A percentile compares a stretch with the other conserved stretches of the same genome.
Conservation (phyloP, 2,113 vertebrate genomes). For the Megaceryle torquata region DNA sequence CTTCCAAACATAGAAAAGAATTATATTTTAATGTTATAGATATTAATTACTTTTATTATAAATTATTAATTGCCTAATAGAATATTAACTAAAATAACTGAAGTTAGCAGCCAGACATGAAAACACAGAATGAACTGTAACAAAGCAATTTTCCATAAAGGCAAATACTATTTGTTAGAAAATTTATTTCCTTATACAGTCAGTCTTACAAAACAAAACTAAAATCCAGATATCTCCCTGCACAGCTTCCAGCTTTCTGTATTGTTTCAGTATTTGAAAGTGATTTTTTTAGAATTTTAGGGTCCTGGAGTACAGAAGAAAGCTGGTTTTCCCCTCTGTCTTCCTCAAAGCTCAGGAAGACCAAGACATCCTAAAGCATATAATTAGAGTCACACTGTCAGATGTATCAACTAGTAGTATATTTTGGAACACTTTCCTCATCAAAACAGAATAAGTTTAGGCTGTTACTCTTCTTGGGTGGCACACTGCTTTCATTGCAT, state of each 20-base stretch:
- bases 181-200: neutral
- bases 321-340: neutral
- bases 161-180: neutral
- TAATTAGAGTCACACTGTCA: neutral
- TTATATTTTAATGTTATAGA: neutral
- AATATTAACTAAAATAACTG: neutral
- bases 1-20: neutral
- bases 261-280: neutral
- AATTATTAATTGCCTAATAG: neutral
- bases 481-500: slow-evolving; percentile 41
- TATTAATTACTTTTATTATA: neutral
- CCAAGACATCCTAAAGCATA: neutral
- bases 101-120: neutral
- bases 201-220: neutral
- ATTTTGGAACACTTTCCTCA: neutral
- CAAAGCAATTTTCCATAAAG: neutral
- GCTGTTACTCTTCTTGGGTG: slow-evolving; percentile 36
- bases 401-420: neutral
- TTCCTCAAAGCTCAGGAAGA: neutral
- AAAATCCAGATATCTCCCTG: neutral
- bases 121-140: neutral
- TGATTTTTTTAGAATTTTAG: neutral
- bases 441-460: neutral
- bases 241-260: neutral
- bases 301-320: neutral